Conservation (phyloP, 2,113 vertebrate species). For the Origma solitaria region DNA sequence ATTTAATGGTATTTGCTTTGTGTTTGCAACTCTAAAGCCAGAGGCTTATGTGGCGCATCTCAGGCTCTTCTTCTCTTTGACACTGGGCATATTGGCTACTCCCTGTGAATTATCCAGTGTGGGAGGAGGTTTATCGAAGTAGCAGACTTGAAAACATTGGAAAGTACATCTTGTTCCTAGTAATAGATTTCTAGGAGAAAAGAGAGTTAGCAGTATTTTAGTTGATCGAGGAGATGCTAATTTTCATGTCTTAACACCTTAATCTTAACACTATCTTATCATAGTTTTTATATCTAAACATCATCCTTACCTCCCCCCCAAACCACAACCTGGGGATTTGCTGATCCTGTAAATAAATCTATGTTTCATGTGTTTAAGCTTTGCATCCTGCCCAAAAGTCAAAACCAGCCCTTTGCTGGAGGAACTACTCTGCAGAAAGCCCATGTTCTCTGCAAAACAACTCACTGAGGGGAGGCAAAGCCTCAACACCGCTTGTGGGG, state of each 20-base stretch:
- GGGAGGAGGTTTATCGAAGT: neutral
- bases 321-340: neutral
- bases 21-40: neutral
- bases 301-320: fast-evolving
- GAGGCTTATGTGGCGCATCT: neutral
- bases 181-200: neutral
- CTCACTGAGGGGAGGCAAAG: neutral
- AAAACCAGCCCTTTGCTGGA: neutral
- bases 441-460: neutral
- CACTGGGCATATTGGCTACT: neutral
- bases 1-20: neutral
- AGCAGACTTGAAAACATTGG: neutral
- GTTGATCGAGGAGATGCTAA: neutral
- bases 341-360: neutral
- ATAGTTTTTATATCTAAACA: neutral
- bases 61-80: neutral
- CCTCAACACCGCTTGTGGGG: neutral
- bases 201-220: neutral
- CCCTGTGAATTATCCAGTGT: neutral
- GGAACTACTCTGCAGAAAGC: neutral
- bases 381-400: neutral
- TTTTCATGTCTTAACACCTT: neutral
- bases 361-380: neutral
- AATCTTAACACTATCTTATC: neutral
- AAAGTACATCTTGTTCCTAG: neutral